Conservation (phyloP, 2,888 invertebrate genomes). For the Stenichneumon culpator region DNA sequence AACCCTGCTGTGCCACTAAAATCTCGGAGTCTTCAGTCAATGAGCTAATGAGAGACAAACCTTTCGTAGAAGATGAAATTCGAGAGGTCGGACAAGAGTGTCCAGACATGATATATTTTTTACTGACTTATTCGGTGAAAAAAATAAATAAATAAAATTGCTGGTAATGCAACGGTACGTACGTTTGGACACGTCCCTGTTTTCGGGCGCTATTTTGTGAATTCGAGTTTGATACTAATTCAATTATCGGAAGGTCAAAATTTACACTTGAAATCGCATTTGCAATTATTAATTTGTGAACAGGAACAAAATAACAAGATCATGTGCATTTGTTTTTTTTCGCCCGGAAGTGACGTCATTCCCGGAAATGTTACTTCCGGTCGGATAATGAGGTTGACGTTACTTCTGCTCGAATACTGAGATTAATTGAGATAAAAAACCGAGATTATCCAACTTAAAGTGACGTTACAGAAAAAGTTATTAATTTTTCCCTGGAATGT, state of each 20-base stretch:
- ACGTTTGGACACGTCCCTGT: too few relatives aligned
- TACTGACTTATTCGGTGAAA: background rate
- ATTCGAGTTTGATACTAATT: background rate
- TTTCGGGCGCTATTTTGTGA: background rate
- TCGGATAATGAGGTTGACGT: too few relatives aligned
- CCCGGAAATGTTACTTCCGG: too few relatives aligned
- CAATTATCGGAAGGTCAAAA: too few relatives aligned
- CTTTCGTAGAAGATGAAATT: conserved; percentile 35
- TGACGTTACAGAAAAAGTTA: too few relatives aligned
- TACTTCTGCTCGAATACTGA: too few relatives aligned
- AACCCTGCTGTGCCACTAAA: background rate
- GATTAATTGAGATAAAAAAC: too few relatives aligned
- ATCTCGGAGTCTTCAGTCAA: conserved; percentile 28
- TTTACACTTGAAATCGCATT: too few relatives aligned
- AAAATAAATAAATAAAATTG: background rate
- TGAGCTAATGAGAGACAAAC: conserved; percentile 36
- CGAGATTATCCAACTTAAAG: too few relatives aligned
- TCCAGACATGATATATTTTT: conserved; percentile 20
- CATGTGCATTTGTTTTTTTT: background rate
- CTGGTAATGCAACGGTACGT: background rate
- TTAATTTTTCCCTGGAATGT: too few relatives aligned
- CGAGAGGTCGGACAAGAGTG: conserved; percentile 15
- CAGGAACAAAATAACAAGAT: background rate
- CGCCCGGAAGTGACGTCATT: too few relatives aligned
- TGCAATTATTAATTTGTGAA: background rate